phyloP scores from a whole-genome alignment of 2,888 invertebrate genomes.

The Labia minor region DNA sequence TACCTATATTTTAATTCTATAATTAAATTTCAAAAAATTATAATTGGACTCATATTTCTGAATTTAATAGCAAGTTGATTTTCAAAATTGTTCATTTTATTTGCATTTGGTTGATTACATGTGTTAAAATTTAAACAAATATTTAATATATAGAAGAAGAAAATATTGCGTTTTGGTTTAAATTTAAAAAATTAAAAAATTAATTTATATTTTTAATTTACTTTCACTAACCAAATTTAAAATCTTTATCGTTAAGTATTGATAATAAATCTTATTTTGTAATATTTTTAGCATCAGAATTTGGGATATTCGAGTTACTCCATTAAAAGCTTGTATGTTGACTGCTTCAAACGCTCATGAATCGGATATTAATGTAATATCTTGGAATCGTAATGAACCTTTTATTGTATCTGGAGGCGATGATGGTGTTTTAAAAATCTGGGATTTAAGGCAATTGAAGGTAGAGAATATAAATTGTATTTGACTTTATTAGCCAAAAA shows the following conservation, averaged over 20 bases:
- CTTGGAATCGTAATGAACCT: conserved; percentile 88
- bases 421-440: conserved; percentile 85
- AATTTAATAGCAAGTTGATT: too few relatives aligned
- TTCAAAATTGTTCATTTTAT: too few relatives aligned
- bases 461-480: conserved; percentile 21
- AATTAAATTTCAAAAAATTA: too few relatives aligned
- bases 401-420: conserved; percentile 92
- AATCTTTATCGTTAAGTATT: conserved; percentile 18
- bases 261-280: too few relatives aligned
- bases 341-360: conserved; percentile 76
- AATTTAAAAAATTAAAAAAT: background rate
- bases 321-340: conserved; percentile 84
- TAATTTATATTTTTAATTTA: conserved; percentile 8
- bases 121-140: too few relatives aligned
- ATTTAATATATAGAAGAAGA: too few relatives aligned
- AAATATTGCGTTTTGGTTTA: too few relatives aligned
- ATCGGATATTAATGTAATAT: conserved; percentile 92
- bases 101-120: too few relatives aligned
- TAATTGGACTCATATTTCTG: too few relatives aligned
- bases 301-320: conserved; percentile 86
- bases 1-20: too few relatives aligned
- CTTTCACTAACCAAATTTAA: background rate
- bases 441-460: conserved; percentile 85
- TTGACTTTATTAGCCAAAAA: too few relatives aligned
- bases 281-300: conserved; percentile 59